phyloP scores from a whole-genome alignment of 2,113 vertebrate species.

The Empidonax traillii region DNA sequence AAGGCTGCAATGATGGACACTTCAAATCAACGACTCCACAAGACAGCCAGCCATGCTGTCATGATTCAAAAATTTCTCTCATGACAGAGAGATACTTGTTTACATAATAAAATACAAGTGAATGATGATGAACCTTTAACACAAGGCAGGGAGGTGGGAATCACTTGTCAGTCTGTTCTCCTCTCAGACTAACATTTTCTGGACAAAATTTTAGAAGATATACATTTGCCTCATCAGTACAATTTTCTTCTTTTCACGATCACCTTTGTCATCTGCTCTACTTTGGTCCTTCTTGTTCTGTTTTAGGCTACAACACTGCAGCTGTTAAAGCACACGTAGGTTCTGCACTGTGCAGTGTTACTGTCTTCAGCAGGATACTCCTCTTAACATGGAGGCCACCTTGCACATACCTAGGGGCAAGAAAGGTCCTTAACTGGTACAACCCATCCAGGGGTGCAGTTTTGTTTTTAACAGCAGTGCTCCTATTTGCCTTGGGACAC shows the following conservation, averaged over 20 bases:
- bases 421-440: background rate
- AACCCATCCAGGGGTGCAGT: background rate
- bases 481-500: background rate
- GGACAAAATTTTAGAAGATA: background rate
- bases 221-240: background rate
- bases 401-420: background rate
- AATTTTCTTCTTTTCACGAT: background rate
- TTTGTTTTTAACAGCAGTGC: background rate
- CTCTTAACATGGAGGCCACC: background rate
- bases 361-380: background rate
- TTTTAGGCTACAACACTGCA: background rate
- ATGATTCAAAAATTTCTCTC: background rate
- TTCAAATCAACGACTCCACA: background rate
- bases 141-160: accelerated
- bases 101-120: background rate
- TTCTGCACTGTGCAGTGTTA: background rate
- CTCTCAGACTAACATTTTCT: background rate
- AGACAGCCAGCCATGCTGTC: background rate
- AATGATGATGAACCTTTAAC: background rate
- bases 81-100: background rate
- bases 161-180: background rate
- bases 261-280: background rate
- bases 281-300: background rate
- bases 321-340: background rate
- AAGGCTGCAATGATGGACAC: background rate